A percentile compares a stretch with the other conserved stretches of the same genome.
phyloP scores from a whole-genome alignment of 1,140 invertebrate species.

The Caligus rogercresseyi region DNA sequence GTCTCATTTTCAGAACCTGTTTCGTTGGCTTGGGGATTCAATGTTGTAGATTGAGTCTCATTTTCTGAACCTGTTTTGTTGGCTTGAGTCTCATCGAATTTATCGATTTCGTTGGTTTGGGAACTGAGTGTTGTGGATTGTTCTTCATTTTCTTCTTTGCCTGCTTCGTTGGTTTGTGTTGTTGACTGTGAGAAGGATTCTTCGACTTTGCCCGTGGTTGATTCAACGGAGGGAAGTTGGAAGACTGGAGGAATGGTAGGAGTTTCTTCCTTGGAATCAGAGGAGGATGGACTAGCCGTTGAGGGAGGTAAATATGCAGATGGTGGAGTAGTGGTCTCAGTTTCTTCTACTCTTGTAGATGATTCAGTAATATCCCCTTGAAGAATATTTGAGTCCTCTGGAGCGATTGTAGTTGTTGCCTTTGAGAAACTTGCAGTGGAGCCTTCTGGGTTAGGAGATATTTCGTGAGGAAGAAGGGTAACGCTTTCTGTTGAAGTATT shows the following conservation, averaged over 20 bases:
- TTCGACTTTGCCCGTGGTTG: too few relatives aligned
- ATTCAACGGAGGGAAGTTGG: too few relatives aligned
- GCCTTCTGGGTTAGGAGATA: too few relatives aligned
- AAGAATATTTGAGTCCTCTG: slow-evolving; percentile 17
- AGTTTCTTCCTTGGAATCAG: slow-evolving; percentile 4
- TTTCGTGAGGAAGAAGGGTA: too few relatives aligned
- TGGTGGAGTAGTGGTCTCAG: neutral
- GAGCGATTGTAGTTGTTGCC: too few relatives aligned
- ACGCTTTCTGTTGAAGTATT: too few relatives aligned
- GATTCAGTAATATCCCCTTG: neutral
- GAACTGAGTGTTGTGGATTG: neutral
- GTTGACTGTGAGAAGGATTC: too few relatives aligned
- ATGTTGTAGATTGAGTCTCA: neutral
- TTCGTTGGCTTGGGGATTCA: slow-evolving; percentile 16
- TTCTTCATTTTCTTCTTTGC: neutral
- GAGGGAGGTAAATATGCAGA: neutral
- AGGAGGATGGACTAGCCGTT: too few relatives aligned
- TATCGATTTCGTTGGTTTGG: slow-evolving; percentile 14
- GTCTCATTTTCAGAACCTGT: slow-evolving; percentile 11
- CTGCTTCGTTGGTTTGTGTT: too few relatives aligned
- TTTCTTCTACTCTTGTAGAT: neutral
- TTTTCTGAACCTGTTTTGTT: neutral
- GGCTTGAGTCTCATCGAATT: slow-evolving; percentile 12
- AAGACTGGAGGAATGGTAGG: too few relatives aligned
- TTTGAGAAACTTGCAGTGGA: too few relatives aligned